These are phyloP conservation scores for Callithrix jacchus DNA, from an alignment of 2,113 vertebrate genomes.

Conservation along the genomic window DNA sequence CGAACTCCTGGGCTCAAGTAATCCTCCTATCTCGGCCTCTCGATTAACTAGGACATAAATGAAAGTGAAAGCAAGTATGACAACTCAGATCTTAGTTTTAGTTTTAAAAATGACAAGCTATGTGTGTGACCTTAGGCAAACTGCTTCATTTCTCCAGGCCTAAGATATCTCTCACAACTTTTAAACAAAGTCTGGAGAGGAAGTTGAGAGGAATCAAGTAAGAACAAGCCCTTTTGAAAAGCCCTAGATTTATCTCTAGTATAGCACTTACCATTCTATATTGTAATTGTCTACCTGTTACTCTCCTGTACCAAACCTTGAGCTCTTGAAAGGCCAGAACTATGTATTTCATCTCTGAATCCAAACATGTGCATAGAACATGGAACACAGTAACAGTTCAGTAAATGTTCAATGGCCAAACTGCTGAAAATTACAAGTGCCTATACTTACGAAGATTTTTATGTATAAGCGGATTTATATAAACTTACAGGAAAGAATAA, in stretches of 20 bases:
- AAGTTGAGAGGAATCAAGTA: slow-evolving; percentile 20
- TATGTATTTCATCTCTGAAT: slow-evolving; percentile 27
- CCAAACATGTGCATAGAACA: slow-evolving; percentile 1
- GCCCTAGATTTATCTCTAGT: slow-evolving; percentile 7
- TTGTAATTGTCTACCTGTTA: slow-evolving; percentile 25
- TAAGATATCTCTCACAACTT: background rate
- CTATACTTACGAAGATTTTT: background rate
- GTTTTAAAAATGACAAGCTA: background rate
- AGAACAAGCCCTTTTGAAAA: slow-evolving; percentile 11
- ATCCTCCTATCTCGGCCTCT: background rate
- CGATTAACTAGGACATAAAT: too few species aligned
- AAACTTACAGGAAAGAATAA: slow-evolving; percentile 25
- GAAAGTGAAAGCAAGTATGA: too few species aligned
- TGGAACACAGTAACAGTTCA: background rate
- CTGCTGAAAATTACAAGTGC: background rate
- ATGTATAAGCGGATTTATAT: background rate
- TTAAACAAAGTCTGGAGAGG: slow-evolving; percentile 22
- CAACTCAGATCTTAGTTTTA: background rate
- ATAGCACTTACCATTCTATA: background rate
- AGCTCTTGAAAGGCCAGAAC: slow-evolving; percentile 42
- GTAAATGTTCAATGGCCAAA: background rate
- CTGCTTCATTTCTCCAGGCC: slow-evolving; percentile 1
- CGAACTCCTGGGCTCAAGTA: background rate
- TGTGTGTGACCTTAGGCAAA: background rate
- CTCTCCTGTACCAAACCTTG: background rate